Evolutionary conservation across 2,888 invertebrate species (phyloP).

Genomic region (Parascotia fuliginaria): DNA sequence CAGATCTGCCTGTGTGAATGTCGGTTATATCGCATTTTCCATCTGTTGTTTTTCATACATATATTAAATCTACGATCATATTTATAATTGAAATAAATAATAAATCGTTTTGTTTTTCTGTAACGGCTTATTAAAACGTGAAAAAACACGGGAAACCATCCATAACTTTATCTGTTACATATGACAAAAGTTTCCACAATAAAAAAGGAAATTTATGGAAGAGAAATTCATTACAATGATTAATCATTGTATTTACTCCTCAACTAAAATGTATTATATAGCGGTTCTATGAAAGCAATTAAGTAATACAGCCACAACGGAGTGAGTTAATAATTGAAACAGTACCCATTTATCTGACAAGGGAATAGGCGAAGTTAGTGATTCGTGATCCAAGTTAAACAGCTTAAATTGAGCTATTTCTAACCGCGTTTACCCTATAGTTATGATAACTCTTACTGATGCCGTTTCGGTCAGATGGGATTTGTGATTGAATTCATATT

Average conservation of each 20-base stretch:
- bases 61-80: not conserved
- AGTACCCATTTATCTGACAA: constrained; percentile 22
- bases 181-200: not conserved
- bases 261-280: constrained; percentile 9
- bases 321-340: constrained; percentile 37
- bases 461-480: constrained; percentile 7
- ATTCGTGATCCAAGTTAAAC: constrained; percentile 39
- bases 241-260: not conserved
- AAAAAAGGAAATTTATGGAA: not conserved
- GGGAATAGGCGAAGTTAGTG: constrained; percentile 38
- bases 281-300: constrained; percentile 21
- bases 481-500: not conserved
- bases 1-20: no score
- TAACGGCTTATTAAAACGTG: not conserved
- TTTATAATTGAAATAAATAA: not conserved
- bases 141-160: not conserved
- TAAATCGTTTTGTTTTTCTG: not conserved
- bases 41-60: no score
- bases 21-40: no score
- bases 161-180: not conserved
- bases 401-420: constrained; percentile 29
- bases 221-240: not conserved
- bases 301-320: constrained; percentile 26
- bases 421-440: constrained; percentile 19
- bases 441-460: constrained; percentile 7